Evolutionary conservation across 30 jellyfish, hydroid and myxozoan genomes (phyloP).

Genomic region (Nemopilema nomurai): DNA sequence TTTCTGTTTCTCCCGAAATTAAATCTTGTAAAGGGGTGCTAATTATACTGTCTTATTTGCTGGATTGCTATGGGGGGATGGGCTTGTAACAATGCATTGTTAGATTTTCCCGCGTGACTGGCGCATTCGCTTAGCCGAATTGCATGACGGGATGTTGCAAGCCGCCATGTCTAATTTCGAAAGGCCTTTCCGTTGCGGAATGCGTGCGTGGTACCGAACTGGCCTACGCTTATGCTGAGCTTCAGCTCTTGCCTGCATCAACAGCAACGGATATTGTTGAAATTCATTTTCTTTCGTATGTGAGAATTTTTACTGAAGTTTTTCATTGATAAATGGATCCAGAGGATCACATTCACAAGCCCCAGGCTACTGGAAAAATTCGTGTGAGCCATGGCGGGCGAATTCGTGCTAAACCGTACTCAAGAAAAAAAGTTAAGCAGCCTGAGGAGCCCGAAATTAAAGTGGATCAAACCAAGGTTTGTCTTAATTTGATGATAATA

Average conservation of each 20-base stretch:
- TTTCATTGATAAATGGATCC: conserved; percentile 40
- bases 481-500: background rate
- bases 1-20: no score
- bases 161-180: conserved; percentile 80
- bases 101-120: conserved; percentile 33
- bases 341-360: conserved; percentile 38
- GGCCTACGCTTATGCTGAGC: conserved; percentile 5
- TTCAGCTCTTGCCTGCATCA: background rate
- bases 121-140: conserved; percentile 37
- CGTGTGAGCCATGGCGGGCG: conserved; percentile 78
- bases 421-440: conserved; percentile 29
- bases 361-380: conserved; percentile 51
- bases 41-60: no score
- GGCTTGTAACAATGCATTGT: background rate
- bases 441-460: conserved; percentile 6
- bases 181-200: conserved; percentile 59
- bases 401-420: conserved; percentile 56
- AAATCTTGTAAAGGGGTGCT: no score
- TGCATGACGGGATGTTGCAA: conserved; percentile 50
- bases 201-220: conserved; percentile 48
- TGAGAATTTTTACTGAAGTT: conserved; percentile 14
- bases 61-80: background rate
- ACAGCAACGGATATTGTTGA: background rate
- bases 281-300: background rate
- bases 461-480: conserved; percentile 3